Evolutionary conservation across 2,888 invertebrate genomes (phyloP).

Genomic region (Drosophila recens): DNA sequence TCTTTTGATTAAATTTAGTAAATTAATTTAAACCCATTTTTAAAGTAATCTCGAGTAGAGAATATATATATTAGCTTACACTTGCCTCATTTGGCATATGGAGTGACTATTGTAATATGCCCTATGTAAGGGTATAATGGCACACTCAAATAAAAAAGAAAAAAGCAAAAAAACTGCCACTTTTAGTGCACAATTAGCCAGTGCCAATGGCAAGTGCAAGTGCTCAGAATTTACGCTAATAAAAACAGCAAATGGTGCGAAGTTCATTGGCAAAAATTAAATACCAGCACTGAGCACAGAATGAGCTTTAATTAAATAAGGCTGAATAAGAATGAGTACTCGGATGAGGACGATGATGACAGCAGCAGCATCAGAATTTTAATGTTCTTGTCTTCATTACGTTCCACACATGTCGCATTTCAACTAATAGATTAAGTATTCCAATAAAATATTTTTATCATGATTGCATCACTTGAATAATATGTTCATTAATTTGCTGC

Average conservation of each 20-base stretch:
- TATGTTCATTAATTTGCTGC: not conserved
- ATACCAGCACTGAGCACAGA: not conserved
- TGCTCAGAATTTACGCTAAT: slow-evolving; percentile 17
- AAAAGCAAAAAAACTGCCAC: slow-evolving; percentile 37
- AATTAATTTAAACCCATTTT: no score
- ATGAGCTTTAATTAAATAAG: slow-evolving; percentile 14
- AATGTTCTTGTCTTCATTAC: slow-evolving; percentile 16
- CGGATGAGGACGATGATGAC: not conserved
- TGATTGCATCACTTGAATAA: slow-evolving; percentile 7
- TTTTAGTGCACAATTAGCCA: slow-evolving; percentile 66
- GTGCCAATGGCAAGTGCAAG: slow-evolving; percentile 27
- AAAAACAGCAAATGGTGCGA: slow-evolving; percentile 32
- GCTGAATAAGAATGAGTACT: not conserved
- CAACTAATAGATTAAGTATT: not conserved
- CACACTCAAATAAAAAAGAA: not conserved
- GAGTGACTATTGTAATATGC: not conserved
- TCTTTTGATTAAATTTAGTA: no score
- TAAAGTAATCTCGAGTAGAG: no score
- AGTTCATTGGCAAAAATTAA: slow-evolving; percentile 24
- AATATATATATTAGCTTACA: not conserved
- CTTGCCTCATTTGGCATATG: not conserved
- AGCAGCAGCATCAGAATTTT: slow-evolving; percentile 11
- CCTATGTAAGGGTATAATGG: not conserved
- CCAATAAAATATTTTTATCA: slow-evolving; percentile 9
- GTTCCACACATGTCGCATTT: slow-evolving; percentile 3